A percentile compares a stretch with the other conserved stretches of the same genome.
Evolutionary conservation across 2,888 invertebrate species (phyloP).

Genomic region (Coelogynopora nodosa): DNA sequence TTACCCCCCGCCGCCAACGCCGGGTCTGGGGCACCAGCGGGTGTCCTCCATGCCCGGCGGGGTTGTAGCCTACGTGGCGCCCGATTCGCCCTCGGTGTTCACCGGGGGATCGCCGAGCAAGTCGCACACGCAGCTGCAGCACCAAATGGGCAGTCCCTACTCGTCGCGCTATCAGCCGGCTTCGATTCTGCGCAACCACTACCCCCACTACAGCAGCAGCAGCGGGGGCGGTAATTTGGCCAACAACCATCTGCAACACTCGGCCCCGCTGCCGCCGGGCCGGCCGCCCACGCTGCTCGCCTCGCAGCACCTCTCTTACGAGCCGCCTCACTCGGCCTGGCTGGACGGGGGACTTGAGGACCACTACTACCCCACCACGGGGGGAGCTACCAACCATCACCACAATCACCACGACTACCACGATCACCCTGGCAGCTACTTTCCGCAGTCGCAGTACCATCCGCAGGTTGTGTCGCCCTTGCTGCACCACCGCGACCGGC

Average conservation of each 20-base stretch:
- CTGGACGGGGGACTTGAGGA: not conserved
- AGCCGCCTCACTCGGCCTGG: not conserved
- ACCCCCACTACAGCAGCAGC: not conserved
- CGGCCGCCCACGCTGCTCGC: not conserved
- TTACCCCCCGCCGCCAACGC: not conserved
- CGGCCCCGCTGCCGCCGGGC: not conserved
- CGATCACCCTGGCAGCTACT: not conserved
- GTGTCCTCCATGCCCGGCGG: not conserved
- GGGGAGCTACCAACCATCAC: not conserved
- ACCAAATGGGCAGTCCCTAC: not conserved
- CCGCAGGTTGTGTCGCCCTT: not conserved
- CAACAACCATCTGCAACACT: not conserved
- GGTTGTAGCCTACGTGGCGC: not conserved
- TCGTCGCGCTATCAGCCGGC: not conserved
- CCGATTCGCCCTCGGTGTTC: not conserved
- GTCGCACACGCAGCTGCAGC: not conserved
- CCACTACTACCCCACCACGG: not conserved
- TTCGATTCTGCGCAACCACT: not conserved
- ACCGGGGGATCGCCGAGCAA: not conserved
- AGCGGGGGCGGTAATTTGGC: not conserved
- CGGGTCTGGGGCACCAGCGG: not conserved
- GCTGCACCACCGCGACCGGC: not conserved
- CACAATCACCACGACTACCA: not conserved
- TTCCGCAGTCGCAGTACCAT: not conserved
- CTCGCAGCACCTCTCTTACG: not conserved